A percentile compares a stretch with the other conserved stretches of the same genome.
Conservation (phyloP, 2,888 invertebrate species). For the Busseola fusca region DNA sequence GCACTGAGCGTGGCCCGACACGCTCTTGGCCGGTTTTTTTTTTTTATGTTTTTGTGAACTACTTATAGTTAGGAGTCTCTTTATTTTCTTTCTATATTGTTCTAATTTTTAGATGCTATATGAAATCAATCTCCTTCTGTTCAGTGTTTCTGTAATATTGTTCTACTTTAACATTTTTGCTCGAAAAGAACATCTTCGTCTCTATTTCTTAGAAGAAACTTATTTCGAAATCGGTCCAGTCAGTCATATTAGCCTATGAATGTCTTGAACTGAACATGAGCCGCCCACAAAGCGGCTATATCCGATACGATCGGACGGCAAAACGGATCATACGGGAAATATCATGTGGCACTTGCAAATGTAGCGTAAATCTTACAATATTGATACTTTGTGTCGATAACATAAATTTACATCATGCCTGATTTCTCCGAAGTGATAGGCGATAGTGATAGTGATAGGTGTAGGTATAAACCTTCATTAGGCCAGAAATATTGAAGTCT, state of each 20-base stretch:
- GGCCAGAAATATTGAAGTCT: not conserved
- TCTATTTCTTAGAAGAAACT: not conserved
- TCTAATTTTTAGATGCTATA: not conserved
- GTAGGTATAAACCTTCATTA: not conserved
- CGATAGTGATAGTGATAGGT: too few relatives aligned
- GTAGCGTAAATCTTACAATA: constrained; percentile 26
- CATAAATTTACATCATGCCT: not conserved
- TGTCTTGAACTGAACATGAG: constrained; percentile 37
- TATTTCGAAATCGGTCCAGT: constrained; percentile 28
- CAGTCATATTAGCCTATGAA: constrained; percentile 37
- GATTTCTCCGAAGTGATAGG: not conserved
- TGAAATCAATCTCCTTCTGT: too few relatives aligned
- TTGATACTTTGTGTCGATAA: constrained; percentile 15
- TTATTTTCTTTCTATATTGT: not conserved
- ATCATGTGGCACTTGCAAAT: constrained; percentile 32
- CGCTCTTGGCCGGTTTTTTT: too few relatives aligned
- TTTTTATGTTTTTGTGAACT: not conserved
- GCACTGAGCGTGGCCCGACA: too few relatives aligned
- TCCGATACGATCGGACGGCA: constrained; percentile 35
- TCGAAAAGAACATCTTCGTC: not conserved
- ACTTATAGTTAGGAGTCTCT: not conserved
- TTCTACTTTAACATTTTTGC: not conserved
- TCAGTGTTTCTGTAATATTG: not conserved
- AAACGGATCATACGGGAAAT: constrained; percentile 45
- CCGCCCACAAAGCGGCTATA: constrained; percentile 38